Evolutionary conservation across 1,140 invertebrate species (phyloP).

Genomic region (Neuroterus valhalla): DNA sequence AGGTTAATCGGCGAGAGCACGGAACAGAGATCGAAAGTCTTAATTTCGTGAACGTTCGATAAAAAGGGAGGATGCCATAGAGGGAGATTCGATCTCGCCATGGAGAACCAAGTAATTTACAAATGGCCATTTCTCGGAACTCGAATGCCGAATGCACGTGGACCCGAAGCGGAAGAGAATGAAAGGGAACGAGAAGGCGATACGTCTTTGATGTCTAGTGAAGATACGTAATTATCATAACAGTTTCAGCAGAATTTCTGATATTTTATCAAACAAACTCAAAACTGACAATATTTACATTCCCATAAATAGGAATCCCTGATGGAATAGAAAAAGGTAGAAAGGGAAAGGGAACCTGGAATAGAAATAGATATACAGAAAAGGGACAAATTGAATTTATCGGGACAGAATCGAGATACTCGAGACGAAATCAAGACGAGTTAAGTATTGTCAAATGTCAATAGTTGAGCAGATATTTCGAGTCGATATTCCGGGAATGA

Average conservation of each 20-base stretch:
- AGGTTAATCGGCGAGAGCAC: neutral
- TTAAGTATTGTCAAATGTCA: too few relatives aligned
- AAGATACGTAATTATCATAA: slow-evolving; percentile 67
- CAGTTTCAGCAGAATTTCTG: slow-evolving; percentile 31
- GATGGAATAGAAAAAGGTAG: too few relatives aligned
- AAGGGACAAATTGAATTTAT: too few relatives aligned
- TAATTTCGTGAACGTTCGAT: slow-evolving; percentile 32
- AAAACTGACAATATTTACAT: too few relatives aligned
- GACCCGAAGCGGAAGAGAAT: slow-evolving; percentile 36
- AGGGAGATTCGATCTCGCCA: slow-evolving; percentile 39
- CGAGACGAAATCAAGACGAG: too few relatives aligned
- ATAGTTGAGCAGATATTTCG: too few relatives aligned
- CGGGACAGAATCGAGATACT: too few relatives aligned
- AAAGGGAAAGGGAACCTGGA: too few relatives aligned
- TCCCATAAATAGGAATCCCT: too few relatives aligned
- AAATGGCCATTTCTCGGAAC: slow-evolving; percentile 63
- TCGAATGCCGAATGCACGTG: slow-evolving; percentile 37
- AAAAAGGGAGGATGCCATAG: slow-evolving; percentile 38
- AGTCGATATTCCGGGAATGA: too few relatives aligned
- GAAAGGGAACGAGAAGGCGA: slow-evolving; percentile 16
- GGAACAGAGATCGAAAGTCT: slow-evolving; percentile 16
- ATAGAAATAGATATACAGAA: too few relatives aligned
- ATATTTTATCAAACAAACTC: too few relatives aligned
- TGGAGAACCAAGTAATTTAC: slow-evolving; percentile 57
- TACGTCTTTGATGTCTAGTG: slow-evolving; percentile 67